Evolutionary conservation across 2,888 invertebrate genomes (phyloP).

Genomic region (Tetheella fluctuosa): DNA sequence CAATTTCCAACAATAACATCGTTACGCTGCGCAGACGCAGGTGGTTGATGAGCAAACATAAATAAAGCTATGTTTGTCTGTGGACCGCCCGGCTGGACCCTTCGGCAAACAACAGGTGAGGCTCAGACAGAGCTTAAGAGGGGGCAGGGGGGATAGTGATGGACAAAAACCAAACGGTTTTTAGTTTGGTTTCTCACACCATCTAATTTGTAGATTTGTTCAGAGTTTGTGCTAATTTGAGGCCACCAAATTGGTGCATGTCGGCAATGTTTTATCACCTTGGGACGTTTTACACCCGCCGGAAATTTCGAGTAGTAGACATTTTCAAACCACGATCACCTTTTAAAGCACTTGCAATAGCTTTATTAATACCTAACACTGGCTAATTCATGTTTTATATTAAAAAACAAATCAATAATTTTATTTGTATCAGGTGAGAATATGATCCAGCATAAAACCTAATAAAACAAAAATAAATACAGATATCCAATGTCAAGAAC

Average conservation of each 20-base stretch:
- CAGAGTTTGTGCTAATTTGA: too few species aligned
- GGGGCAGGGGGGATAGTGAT: not conserved
- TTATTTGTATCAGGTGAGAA: too few species aligned
- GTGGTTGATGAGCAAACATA: constrained; percentile 60
- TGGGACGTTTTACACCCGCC: too few species aligned
- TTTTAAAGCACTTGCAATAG: too few species aligned
- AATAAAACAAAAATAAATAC: not conserved
- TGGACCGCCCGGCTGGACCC: constrained; percentile 45
- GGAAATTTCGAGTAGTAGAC: too few species aligned
- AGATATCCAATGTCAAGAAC: constrained; percentile 1
- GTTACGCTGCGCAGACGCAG: constrained; percentile 47
- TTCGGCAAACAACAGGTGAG: constrained; percentile 52
- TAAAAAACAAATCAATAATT: too few species aligned
- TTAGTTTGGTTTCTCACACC: not conserved
- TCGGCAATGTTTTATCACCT: too few species aligned
- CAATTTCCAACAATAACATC: constrained; percentile 38
- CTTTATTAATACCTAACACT: too few species aligned
- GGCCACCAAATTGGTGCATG: too few species aligned
- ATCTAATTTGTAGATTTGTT: not conserved
- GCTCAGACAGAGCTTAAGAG: not conserved
- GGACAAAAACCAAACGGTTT: not conserved
- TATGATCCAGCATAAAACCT: too few species aligned
- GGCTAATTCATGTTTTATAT: too few species aligned
- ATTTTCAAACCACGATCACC: too few species aligned
- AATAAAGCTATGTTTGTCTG: constrained; percentile 53